Base-by-base conservation (phyloP, 1,140 invertebrate species). In the Augochlora pura region DNA sequence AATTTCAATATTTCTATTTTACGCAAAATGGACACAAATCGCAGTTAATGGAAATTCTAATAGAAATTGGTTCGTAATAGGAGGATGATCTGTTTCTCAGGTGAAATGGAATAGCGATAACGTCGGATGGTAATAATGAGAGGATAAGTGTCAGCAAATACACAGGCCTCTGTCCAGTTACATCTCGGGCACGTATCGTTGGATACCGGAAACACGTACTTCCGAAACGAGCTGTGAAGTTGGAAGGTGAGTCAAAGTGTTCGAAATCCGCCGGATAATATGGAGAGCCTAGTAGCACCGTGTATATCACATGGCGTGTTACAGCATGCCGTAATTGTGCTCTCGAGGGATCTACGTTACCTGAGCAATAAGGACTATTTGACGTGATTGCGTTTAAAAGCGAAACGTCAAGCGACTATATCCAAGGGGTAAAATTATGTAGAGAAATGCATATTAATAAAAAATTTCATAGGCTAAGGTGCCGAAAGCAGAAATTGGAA, bases 121-220 rank as follows among this genome's bases (percentile, higher is more conserved):
- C 62, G 54, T 49, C 57, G 54, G 27, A 32, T 25, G n/a, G 38
- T 69, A 68, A 59, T 86, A 85, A 85, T 71, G 79, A 82, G 67
- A 82, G 49, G 80, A 57, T 85, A 86, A 82, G 80, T 76, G 71
- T 54, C 60, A 59, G 23, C 46, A 64, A 42, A 25, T 57, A 72
- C 65, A 46, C 32, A 42, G 42, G 25, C 14, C 27, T 5, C 42
- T 46, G 60, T 66, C 39, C 52, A 60, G 77, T 38, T 66, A 62
- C 70, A 85, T 81, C 77, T 86, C 75, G 82, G 77, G 86, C 86
- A 87, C 86, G 86, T 87, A 83, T 66, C 57, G 57, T 57, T 71
- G 74, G 54, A 81, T 86, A 82, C 79, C 78, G 78, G 57, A 73
- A 54, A 77, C 85, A 83, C 76, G 84, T 84, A 82, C 65, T 64